These are phyloP conservation scores for Teinopalpus imperialis DNA, from an alignment of 2,888 invertebrate species.

Conservation along the genomic window DNA sequence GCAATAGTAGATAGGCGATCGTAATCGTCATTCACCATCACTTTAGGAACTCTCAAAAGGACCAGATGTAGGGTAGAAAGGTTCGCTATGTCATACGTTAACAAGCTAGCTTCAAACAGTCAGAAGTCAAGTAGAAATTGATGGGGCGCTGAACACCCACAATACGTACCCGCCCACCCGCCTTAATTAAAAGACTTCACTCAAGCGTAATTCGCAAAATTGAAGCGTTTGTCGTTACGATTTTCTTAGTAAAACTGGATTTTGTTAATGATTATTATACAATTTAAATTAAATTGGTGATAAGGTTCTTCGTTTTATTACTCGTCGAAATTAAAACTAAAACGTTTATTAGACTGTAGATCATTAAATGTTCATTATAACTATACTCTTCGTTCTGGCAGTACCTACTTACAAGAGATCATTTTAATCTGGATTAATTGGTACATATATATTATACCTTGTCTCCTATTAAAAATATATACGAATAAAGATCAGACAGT, in stretches of 20 bases:
- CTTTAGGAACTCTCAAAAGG: constrained; percentile 15
- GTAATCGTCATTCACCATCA: not conserved
- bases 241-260: constrained; percentile 45
- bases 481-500: no score
- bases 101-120: constrained; percentile 66
- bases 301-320: no score
- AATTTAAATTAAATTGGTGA: constrained; percentile 18
- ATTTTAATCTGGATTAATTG: no score
- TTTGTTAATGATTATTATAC: constrained; percentile 27
- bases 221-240: constrained; percentile 56
- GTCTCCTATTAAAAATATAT: no score
- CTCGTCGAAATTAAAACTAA: no score
- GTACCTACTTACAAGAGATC: no score
- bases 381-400: no score
- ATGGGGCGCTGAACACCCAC: constrained; percentile 53
- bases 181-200: constrained; percentile 78
- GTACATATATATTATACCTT: no score
- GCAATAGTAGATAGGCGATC: not conserved
- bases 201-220: constrained; percentile 72
- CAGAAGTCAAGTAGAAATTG: constrained; percentile 69
- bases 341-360: no score
- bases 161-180: constrained; percentile 40
- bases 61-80: constrained; percentile 16
- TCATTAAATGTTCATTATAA: no score
- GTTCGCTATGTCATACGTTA: constrained; percentile 39